Conservation (phyloP, 2,888 invertebrate species). For the Cephonodes hylas region DNA sequence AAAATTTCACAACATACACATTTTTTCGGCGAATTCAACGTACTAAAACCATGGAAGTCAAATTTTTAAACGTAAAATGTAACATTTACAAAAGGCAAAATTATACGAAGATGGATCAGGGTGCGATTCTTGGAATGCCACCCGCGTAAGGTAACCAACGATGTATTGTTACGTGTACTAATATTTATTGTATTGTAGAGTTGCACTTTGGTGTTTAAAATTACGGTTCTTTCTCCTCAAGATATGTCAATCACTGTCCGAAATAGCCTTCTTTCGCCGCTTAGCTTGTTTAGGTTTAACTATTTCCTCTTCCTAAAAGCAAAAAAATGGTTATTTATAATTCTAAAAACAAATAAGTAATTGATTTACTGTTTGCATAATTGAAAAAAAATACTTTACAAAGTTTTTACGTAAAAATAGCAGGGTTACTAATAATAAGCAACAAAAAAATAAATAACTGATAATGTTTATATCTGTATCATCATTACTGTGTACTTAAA, state of each 20-base stretch:
- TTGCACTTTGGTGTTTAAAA: conserved; percentile 79
- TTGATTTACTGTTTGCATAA: not conserved
- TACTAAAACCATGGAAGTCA: conserved; percentile 26
- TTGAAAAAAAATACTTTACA: not conserved
- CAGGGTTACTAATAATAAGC: not conserved
- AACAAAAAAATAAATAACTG: not conserved
- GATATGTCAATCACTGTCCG: conserved; percentile 94
- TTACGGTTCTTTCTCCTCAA: conserved; percentile 62
- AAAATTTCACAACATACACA: not conserved
- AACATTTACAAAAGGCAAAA: conserved; percentile 38
- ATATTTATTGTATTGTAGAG: conserved; percentile 74
- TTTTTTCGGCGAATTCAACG: not conserved
- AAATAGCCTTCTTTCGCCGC: conserved; percentile 94
- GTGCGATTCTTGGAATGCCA: conserved; percentile 70
- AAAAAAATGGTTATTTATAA: conserved; percentile 21
- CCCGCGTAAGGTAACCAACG: conserved; percentile 58
- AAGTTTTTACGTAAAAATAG: not conserved
- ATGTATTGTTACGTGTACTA: conserved; percentile 45
- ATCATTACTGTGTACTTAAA: not conserved
- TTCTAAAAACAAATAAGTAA: not conserved
- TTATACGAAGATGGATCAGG: conserved; percentile 42
- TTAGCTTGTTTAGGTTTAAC: conserved; percentile 95
- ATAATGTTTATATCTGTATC: not conserved
- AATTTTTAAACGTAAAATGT: conserved; percentile 31
- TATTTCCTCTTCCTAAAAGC: conserved; percentile 91